Evolutionary conservation across 2,113 vertebrate species (phyloP).

Genomic region (Tupaia tana): DNA sequence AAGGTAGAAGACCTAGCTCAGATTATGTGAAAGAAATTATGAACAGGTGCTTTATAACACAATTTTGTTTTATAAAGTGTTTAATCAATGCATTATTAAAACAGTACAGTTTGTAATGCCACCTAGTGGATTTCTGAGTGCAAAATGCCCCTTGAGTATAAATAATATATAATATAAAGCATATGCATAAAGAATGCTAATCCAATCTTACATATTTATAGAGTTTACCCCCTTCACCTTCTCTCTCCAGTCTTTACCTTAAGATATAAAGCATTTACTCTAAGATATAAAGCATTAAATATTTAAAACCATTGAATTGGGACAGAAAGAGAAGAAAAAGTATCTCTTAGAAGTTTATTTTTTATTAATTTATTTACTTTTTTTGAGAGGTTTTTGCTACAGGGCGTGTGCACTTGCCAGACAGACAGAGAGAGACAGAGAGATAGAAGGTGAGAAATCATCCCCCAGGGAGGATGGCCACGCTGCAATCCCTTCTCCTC

Average conservation of each 20-base stretch:
- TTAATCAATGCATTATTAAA: constrained; percentile 76
- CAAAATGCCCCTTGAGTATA: constrained; percentile 65
- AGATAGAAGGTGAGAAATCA: too few species aligned
- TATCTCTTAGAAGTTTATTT: background rate
- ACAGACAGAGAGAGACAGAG: too few species aligned
- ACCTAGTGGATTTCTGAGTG: constrained; percentile 74
- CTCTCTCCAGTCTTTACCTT: background rate
- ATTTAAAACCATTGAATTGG: background rate
- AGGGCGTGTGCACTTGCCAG: too few species aligned
- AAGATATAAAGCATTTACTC: background rate
- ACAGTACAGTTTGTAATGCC: constrained; percentile 75
- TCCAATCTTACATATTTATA: constrained; percentile 16
- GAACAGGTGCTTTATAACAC: constrained; percentile 63
- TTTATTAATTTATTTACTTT: too few species aligned
- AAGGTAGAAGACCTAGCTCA: background rate
- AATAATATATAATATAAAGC: constrained; percentile 64
- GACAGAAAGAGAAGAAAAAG: background rate
- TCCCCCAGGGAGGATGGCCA: too few species aligned
- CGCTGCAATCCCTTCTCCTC: too few species aligned
- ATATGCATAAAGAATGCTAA: constrained; percentile 50
- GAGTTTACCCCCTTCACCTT: background rate
- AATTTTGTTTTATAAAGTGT: constrained; percentile 79
- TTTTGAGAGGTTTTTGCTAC: too few species aligned
- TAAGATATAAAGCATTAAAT: background rate
- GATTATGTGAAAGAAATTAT: constrained; percentile 67